Percentiles rank a stretch among this genome's conserved stretches.
phyloP scores from a whole-genome alignment of 2,888 invertebrate genomes.

The Sphecodes monilicornis region DNA sequence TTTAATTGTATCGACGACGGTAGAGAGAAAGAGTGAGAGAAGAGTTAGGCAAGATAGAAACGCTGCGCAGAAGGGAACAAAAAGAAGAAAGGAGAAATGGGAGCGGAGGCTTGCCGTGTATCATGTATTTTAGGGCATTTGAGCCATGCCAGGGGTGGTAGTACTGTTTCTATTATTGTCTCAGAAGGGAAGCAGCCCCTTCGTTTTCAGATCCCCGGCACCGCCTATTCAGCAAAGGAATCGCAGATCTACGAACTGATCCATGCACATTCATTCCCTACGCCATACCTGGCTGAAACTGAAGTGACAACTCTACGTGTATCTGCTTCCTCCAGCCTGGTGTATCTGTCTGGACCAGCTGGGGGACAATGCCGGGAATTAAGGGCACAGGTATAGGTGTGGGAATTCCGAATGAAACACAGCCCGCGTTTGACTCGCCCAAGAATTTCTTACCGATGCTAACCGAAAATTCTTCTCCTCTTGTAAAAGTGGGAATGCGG shows the following conservation, averaged over 20 bases:
- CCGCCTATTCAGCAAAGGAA: constrained; percentile 44
- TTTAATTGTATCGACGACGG: constrained; percentile 80
- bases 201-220: constrained; percentile 30
- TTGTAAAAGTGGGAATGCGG: not conserved
- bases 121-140: constrained; percentile 78
- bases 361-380: constrained; percentile 75
- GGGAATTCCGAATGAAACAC: constrained; percentile 70
- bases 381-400: constrained; percentile 69
- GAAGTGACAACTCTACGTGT: constrained; percentile 62
- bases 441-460: constrained; percentile 68
- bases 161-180: constrained; percentile 84
- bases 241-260: constrained; percentile 57
- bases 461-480: constrained; percentile 8
- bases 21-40: not conserved
- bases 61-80: constrained; percentile 24
- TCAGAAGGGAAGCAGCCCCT: constrained; percentile 75
- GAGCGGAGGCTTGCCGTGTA: constrained; percentile 62
- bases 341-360: constrained; percentile 71
- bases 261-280: constrained; percentile 45
- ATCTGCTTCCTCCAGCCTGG: constrained; percentile 37
- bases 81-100: constrained; percentile 37
- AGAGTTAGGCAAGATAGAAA: constrained; percentile 16
- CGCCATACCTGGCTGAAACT: constrained; percentile 35
- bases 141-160: constrained; percentile 74
- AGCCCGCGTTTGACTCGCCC: constrained; percentile 43